Conservation (phyloP, 1,140 invertebrate species). For the Caenorhabditis elegans region DNA sequence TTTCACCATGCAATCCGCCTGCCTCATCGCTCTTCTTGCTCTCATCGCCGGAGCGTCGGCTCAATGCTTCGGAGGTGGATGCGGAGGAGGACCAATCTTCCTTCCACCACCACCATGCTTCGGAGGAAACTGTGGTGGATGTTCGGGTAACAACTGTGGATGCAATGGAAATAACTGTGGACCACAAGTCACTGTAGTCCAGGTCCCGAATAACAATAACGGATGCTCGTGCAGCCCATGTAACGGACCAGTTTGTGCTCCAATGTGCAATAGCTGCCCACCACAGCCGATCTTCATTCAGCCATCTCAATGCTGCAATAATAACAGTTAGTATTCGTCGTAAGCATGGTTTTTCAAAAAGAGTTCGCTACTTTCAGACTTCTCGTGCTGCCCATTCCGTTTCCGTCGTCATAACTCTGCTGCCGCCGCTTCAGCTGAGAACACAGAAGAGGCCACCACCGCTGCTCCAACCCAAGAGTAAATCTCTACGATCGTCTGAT, state of each 20-base stretch:
- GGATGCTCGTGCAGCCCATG: slow-evolving; percentile 18
- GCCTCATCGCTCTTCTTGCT: not conserved
- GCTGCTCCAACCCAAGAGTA: slow-evolving; percentile 13
- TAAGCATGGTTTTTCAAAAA: too few species aligned
- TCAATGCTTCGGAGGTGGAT: slow-evolving; percentile 9
- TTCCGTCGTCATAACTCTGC: not conserved
- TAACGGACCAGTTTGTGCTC: not conserved
- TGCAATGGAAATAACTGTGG: slow-evolving; percentile 6
- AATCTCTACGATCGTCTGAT: not conserved
- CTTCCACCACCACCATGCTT: too few species aligned
- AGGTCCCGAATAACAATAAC: not conserved
- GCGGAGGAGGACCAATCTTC: not conserved
- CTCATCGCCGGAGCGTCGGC: not conserved
- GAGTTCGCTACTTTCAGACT: too few species aligned
- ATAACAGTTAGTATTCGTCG: not conserved
- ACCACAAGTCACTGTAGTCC: not conserved
- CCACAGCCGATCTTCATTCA: not conserved
- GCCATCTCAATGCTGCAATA: not conserved
- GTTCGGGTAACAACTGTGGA: not conserved
- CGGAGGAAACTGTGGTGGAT: slow-evolving; percentile 5
- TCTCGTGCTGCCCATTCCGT: not conserved
- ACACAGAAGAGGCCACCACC: not conserved
- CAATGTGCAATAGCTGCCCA: not conserved
- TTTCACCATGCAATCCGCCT: not conserved
- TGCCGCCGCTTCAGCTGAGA: too few species aligned